phyloP scores from a whole-genome alignment of 2,113 vertebrate species.

The Micronycteris hirsuta region DNA sequence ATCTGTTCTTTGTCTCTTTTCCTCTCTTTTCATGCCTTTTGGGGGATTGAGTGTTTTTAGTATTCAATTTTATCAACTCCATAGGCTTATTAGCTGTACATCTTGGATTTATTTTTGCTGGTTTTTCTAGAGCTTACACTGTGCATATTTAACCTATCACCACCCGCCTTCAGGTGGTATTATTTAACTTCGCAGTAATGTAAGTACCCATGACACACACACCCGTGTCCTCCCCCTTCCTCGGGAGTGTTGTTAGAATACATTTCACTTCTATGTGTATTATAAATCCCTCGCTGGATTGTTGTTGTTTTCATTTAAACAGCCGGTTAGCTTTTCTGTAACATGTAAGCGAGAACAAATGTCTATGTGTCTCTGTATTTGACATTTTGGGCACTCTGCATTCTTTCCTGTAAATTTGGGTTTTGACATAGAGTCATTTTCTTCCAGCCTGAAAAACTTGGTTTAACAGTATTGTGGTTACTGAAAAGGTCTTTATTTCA shows the following conservation, averaged over 20 bases:
- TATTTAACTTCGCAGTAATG: not conserved
- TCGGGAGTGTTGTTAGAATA: not conserved
- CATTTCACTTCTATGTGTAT: not conserved
- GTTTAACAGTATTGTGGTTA: not conserved
- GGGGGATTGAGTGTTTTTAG: not conserved
- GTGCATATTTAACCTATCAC: not conserved
- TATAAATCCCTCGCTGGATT: not conserved
- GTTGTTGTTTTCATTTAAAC: not conserved
- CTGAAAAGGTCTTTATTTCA: not conserved
- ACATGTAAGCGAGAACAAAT: not conserved
- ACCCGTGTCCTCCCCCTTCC: not conserved
- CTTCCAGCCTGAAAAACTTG: not conserved
- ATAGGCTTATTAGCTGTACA: not conserved
- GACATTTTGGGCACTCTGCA: not conserved
- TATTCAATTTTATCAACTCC: not conserved
- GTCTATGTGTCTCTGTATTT: not conserved
- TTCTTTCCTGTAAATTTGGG: not conserved
- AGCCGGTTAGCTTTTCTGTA: not conserved
- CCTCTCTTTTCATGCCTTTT: not conserved
- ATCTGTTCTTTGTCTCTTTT: not conserved
- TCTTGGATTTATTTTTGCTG: not conserved
- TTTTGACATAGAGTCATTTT: not conserved
- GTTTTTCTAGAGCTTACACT: not conserved
- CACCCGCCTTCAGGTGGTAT: not conserved
- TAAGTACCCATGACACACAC: not conserved